Conservation (phyloP, 2,888 invertebrate species). For the Teinopalpus imperialis region DNA sequence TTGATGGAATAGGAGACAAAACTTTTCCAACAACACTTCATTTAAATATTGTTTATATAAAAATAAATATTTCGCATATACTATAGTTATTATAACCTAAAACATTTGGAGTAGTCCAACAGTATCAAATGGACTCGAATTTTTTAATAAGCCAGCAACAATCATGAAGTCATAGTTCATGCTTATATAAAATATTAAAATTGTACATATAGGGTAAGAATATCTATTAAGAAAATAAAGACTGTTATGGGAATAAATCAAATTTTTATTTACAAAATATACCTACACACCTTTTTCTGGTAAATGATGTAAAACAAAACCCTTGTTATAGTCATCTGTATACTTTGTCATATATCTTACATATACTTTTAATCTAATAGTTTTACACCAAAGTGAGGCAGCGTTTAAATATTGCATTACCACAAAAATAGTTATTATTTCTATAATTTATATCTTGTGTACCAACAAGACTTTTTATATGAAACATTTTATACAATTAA, state of each 20-base stretch:
- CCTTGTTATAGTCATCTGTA: constrained; percentile 1
- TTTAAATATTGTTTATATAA: not conserved
- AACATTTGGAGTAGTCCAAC: too few relatives aligned
- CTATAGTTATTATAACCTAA: too few relatives aligned
- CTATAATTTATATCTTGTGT: too few relatives aligned
- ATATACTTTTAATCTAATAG: too few relatives aligned
- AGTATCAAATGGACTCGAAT: constrained; percentile 18
- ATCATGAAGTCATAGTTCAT: constrained; percentile 32
- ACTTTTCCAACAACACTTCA: constrained; percentile 6
- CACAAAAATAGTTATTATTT: too few relatives aligned
- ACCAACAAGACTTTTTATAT: too few relatives aligned
- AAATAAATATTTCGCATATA: too few relatives aligned
- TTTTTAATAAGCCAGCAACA: constrained; percentile 15
- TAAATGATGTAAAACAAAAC: not conserved
- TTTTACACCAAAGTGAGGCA: too few relatives aligned
- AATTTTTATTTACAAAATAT: constrained; percentile 34
- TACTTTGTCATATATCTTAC: too few relatives aligned
- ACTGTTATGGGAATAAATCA: constrained; percentile 68
- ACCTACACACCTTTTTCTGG: not conserved
- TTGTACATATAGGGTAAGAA: constrained; percentile 33
- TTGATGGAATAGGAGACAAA: not conserved
- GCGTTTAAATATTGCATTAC: too few relatives aligned
- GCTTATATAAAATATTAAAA: constrained; percentile 35
- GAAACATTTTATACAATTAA: too few relatives aligned
- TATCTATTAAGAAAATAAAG: constrained; percentile 68